Evolutionary conservation across 2,113 vertebrate genomes (phyloP).

Genomic region (Burhinus bistriatus): DNA sequence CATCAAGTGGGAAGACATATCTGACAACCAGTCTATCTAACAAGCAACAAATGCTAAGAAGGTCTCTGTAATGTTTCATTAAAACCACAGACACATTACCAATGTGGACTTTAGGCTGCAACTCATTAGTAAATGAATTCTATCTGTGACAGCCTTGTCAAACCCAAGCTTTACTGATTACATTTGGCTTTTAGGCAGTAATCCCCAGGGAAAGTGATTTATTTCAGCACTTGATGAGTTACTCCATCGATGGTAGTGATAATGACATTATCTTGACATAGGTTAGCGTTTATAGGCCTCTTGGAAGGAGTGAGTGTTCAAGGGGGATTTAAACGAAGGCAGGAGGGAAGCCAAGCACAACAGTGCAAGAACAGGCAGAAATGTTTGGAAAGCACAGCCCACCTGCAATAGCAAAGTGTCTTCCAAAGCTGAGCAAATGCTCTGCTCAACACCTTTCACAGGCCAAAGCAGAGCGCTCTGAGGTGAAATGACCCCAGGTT

Average conservation of each 20-base stretch:
- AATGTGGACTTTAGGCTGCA: slow-evolving; percentile 24
- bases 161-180: slow-evolving; percentile 48
- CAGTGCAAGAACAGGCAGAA: not conserved
- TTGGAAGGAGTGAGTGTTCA: slow-evolving; percentile 1
- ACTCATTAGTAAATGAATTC: slow-evolving; percentile 56
- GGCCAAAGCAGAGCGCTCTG: not conserved
- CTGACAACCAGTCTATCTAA: slow-evolving; percentile 2
- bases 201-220: slow-evolving; percentile 56
- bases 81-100: not conserved
- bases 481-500: not conserved
- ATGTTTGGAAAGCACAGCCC: not conserved
- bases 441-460: not conserved
- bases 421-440: not conserved
- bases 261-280: slow-evolving; percentile 58
- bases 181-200: slow-evolving; percentile 57
- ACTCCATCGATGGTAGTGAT: slow-evolving; percentile 34
- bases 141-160: slow-evolving; percentile 57
- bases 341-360: not conserved
- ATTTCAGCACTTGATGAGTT: slow-evolving; percentile 53
- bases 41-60: not conserved
- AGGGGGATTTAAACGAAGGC: slow-evolving; percentile 23
- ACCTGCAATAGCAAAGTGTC: not conserved
- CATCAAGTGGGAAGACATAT: not conserved
- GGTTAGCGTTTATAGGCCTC: slow-evolving; percentile 44
- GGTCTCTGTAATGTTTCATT: not conserved